Base-by-base conservation (phyloP, 1,140 invertebrate species). In the Sesamia nonagrioides region DNA sequence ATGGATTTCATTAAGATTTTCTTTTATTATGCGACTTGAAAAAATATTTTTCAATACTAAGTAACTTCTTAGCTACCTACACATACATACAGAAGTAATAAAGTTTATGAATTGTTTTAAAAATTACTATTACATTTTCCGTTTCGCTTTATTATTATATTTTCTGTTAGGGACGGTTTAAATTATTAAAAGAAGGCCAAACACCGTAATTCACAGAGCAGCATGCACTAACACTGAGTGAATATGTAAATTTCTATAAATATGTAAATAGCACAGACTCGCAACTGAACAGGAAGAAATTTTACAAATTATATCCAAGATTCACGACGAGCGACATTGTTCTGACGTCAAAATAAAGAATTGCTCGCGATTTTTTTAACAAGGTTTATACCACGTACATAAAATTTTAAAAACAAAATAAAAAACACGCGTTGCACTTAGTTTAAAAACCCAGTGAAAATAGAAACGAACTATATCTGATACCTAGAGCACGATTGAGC, bases 401-500 rank as follows among this genome's bases (percentile, higher is more conserved):
- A n/a, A 40, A 37, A 61, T 37, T 37, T 40, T 37, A 61, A 58
- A 73, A 74, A 74, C 52, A 58, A 60, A 42, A n/a, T n/a, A n/a
- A 74, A 27, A 27, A 60, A 27, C 71, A 74, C 71, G 52, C 54
- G 35, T 9, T 8, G 17, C 50, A 37, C 33, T 52, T 37, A 37
- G 13, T 52, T 37, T 18, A 37, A 52, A 27, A 73, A 15, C n/a
- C 18, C 6, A 27, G 6, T 21, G 50, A 37, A 72, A 18, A 45
- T 18, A 45, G 18, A 27, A 13, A 18, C 37, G 21, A 50, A n/a
- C 40, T 35, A 17, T 6, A 1, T 17, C 6, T 0, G 15, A 8
- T 71, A 71, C 17, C 18, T 35, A 37, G 27, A 63, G 50, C 18
- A 63, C 79, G 82, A 81, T 78, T 84, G 78, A 84, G 80, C 85